These are phyloP conservation scores for Chesias legatella DNA, from an alignment of 2,888 invertebrate genomes.

Conservation along the genomic window DNA sequence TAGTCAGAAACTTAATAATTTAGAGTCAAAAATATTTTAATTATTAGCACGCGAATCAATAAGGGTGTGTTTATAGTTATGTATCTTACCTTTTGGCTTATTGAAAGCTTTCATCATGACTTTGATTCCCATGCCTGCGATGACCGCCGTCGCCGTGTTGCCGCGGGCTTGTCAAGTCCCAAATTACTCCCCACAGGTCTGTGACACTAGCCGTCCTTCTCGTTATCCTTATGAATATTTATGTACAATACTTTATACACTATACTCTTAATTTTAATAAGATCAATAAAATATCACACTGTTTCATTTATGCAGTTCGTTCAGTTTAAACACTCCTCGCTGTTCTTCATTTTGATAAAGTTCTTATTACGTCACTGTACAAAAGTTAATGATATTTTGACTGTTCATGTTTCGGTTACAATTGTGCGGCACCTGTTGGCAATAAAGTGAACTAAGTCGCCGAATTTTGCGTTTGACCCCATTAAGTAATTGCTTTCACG, in stretches of 20 bases:
- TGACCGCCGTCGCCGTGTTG: slow-evolving; percentile 67
- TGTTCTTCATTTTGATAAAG: slow-evolving; percentile 74
- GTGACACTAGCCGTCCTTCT: slow-evolving; percentile 29
- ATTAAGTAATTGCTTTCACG: slow-evolving; percentile 2
- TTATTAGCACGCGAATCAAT: no score
- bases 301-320: slow-evolving; percentile 40
- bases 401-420: slow-evolving; percentile 46
- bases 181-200: slow-evolving; percentile 39
- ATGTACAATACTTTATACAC: slow-evolving; percentile 39
- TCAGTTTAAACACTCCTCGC: slow-evolving; percentile 77
- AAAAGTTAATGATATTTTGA: slow-evolving; percentile 47
- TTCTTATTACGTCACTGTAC: slow-evolving; percentile 61
- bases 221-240: slow-evolving; percentile 38
- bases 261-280: slow-evolving; percentile 55
- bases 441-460: slow-evolving; percentile 23
- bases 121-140: slow-evolving; percentile 92
- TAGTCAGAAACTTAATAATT: no score
- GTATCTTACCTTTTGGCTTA: slow-evolving; percentile 88
- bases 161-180: slow-evolving; percentile 51
- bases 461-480: slow-evolving; percentile 33
- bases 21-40: no score
- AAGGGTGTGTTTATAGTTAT: slow-evolving; percentile 1
- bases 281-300: slow-evolving; percentile 74
- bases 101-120: slow-evolving; percentile 92
- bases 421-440: slow-evolving; percentile 48